These are phyloP conservation scores for Zaprionus kolodkinae DNA, from an alignment of 1,140 invertebrate species.

Conservation along the genomic window DNA sequence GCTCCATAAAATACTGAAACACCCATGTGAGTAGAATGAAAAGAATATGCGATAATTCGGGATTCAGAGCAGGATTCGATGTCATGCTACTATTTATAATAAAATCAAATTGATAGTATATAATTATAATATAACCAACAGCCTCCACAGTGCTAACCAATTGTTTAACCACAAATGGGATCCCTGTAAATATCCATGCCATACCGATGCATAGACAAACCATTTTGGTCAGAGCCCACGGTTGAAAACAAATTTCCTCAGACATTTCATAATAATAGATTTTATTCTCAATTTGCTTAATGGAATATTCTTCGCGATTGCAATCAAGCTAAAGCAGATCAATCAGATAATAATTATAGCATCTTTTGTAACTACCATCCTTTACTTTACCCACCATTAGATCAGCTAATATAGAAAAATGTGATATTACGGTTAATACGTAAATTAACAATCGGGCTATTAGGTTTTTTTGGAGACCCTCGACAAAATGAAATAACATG, in stretches of 20 bases:
- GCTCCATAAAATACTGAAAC: conserved; percentile 91
- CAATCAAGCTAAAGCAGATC: conserved; percentile 22
- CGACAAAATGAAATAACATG: conserved; percentile 73
- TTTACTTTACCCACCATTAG: conserved; percentile 85
- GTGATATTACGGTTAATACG: conserved; percentile 83
- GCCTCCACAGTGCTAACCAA: conserved; percentile 87
- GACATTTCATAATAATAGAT: conserved; percentile 47
- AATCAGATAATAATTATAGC: background rate
- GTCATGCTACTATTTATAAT: conserved; percentile 86
- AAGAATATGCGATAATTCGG: conserved; percentile 88
- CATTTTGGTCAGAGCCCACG: conserved; percentile 92
- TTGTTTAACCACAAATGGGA: conserved; percentile 93
- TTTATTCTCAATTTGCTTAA: conserved; percentile 52
- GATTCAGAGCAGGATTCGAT: conserved; percentile 87
- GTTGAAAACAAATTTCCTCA: conserved; percentile 85
- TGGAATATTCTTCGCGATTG: background rate
- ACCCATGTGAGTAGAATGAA: conserved; percentile 88
- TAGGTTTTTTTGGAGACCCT: conserved; percentile 43
- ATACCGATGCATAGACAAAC: conserved; percentile 90
- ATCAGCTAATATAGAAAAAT: conserved; percentile 87
- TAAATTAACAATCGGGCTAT: conserved; percentile 41
- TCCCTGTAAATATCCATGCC: conserved; percentile 92
- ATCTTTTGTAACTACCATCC: background rate
- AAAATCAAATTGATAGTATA: conserved; percentile 86
- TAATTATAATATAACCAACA: conserved; percentile 87